Evolutionary conservation across 2,797 vertebrate species (phyloP).

Genomic region (Champsocephalus esox): DNA sequence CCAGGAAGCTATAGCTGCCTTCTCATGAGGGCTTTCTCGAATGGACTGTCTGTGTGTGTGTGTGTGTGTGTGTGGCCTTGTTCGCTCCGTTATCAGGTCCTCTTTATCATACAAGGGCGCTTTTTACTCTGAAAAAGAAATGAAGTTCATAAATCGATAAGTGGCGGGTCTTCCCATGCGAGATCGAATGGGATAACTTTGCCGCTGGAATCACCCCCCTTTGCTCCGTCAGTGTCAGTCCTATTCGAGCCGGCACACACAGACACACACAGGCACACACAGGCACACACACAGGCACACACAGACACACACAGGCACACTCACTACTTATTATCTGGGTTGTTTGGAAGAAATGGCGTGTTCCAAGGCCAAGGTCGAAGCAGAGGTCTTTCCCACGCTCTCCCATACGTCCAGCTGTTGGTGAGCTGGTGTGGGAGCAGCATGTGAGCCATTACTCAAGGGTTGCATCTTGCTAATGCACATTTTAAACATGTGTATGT

Average conservation of each 20-base stretch:
- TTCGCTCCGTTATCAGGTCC: slow-evolving; percentile 28
- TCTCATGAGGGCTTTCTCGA: slow-evolving; percentile 11
- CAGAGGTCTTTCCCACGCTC: slow-evolving; percentile 63
- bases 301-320: background rate
- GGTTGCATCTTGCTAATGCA: slow-evolving; percentile 7
- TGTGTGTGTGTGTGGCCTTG: slow-evolving; percentile 23
- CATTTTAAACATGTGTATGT: slow-evolving; percentile 13
- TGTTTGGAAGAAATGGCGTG: slow-evolving; percentile 36
- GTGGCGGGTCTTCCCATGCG: slow-evolving; percentile 57
- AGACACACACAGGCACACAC: too few species aligned
- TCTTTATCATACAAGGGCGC: slow-evolving; percentile 39
- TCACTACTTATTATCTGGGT: background rate
- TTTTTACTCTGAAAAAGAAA: slow-evolving; percentile 64
- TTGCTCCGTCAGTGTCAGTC: slow-evolving; percentile 50
- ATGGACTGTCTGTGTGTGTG: slow-evolving; percentile 13
- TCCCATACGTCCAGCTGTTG: slow-evolving; percentile 25
- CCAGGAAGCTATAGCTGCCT: background rate
- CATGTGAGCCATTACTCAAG: slow-evolving; percentile 15
- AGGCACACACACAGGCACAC: background rate
- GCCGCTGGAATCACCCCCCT: slow-evolving; percentile 22
- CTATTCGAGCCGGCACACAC: slow-evolving; percentile 41
- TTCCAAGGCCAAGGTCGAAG: slow-evolving; percentile 42
- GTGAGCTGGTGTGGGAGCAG: background rate
- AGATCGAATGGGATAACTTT: slow-evolving; percentile 63
- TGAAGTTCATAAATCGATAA: slow-evolving; percentile 78